phyloP scores from a whole-genome alignment of 2,113 vertebrate species.

The Lamprotornis superbus region DNA sequence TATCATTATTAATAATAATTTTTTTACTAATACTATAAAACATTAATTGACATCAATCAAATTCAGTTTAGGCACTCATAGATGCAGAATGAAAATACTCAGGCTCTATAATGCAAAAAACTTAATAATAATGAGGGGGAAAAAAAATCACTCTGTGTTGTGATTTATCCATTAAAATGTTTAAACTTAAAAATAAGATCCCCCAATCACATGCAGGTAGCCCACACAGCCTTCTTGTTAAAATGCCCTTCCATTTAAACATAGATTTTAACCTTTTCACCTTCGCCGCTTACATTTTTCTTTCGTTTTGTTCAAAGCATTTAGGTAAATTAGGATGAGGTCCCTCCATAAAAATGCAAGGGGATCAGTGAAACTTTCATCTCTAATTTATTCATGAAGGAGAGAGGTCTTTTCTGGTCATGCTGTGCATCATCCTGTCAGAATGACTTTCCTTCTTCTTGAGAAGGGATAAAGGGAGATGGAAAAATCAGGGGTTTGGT shows the following conservation, averaged over 20 bases:
- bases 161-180: constrained; percentile 22
- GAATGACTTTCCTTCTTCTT: constrained; percentile 73
- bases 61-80: background rate
- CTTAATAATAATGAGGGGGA: background rate
- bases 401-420: constrained; percentile 70
- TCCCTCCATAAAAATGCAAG: constrained; percentile 76
- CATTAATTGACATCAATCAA: background rate
- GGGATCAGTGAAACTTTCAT: constrained; percentile 79
- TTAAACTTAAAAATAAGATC: constrained; percentile 37
- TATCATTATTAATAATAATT: background rate
- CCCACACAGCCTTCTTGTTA: background rate
- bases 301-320: constrained; percentile 75
- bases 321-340: constrained; percentile 80
- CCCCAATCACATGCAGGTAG: constrained; percentile 2
- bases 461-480: constrained; percentile 63
- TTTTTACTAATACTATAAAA: background rate
- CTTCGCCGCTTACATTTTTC: constrained; percentile 72
- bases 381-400: constrained; percentile 83
- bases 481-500: constrained; percentile 41
- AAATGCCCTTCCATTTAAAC: constrained; percentile 67
- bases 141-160: background rate
- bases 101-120: background rate
- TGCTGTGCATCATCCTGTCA: constrained; percentile 78
- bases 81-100: background rate
- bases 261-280: constrained; percentile 77